Base-by-base conservation (phyloP, 2,113 vertebrate genomes). In the Silurus glanis region DNA sequence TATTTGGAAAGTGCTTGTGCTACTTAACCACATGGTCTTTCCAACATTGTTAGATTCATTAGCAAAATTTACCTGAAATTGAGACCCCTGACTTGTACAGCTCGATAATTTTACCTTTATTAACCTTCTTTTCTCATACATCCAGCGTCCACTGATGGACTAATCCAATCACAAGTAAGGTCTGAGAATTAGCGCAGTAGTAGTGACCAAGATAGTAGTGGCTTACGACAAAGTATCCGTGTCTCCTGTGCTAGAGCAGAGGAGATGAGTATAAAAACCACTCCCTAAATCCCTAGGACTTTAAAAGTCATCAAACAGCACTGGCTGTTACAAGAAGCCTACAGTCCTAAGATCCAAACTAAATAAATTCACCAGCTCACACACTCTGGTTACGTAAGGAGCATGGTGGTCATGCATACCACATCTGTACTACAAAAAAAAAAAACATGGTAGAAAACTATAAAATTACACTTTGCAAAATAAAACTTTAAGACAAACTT, bases 361-460 rank as follows among this genome's bases (percentile, higher is more conserved):
- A 56, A 79, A 79, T 28, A 28, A 56, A 19, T 58, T 28, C 16
- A 76, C 51, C 51, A 76, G 23, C 53, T 76, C 13, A 55, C n/a
- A 55, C 51, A 76, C 51, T 16, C 47, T 8, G 25, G 6, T 25
- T 55, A 4, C 74, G 53, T 76, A 12, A 12, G 47, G 45, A 25
- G 74, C 21, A 79, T 17, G 76, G 13, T 25, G 74, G 75, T 17
- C 53, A 56, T 17, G 49, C 75, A 28, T 78, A 13, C 6, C 75
- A 56, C 75, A 78, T 72, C 67, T 74, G 53, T 61, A 55, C 12
- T 61, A 74, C 53, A 83, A n/a, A 72, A 83, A 12, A n/a, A n/a
- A 2, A 25, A 25, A 72, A 72, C 12, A 14, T 12, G 45, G 8
- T 61, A 21, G 17, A 61, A 62, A n/a, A 62, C 9, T 28, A 6